phyloP scores from a whole-genome alignment of 2,888 invertebrate genomes.

The Metellina segmentata region DNA sequence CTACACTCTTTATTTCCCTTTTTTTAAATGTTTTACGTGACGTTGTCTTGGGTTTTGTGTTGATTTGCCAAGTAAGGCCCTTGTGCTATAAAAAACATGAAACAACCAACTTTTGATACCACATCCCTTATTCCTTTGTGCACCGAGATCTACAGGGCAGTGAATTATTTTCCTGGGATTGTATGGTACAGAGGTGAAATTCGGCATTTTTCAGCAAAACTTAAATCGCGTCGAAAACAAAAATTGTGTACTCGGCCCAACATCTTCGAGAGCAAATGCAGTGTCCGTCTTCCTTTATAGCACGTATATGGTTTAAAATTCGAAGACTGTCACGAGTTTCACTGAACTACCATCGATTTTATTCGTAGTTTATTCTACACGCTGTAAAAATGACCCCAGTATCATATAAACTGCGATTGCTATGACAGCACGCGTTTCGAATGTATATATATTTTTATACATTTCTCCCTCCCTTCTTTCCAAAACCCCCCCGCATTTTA shows the following conservation, averaged over 20 bases:
- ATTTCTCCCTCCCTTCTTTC: conserved; percentile 11
- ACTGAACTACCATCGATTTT: conserved; percentile 48
- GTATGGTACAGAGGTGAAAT: not conserved
- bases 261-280: not conserved
- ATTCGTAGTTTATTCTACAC: conserved; percentile 59
- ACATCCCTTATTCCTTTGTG: too few relatives aligned
- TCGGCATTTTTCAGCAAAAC: not conserved
- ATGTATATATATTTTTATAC: conserved; percentile 27
- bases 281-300: not conserved
- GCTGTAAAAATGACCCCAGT: conserved; percentile 70
- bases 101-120: too few relatives aligned
- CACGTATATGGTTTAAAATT: not conserved
- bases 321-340: conserved; percentile 16
- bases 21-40: too few relatives aligned
- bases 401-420: conserved; percentile 74
- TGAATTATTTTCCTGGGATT: too few relatives aligned
- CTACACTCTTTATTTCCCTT: too few relatives aligned
- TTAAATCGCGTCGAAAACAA: not conserved
- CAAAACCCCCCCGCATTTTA: conserved; percentile 43
- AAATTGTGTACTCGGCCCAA: not conserved
- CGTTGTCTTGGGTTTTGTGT: too few relatives aligned
- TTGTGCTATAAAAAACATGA: too few relatives aligned
- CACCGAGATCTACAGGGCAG: too few relatives aligned
- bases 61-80: too few relatives aligned
- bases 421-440: conserved; percentile 65